A percentile compares a stretch with the other conserved stretches of the same genome.
These are phyloP conservation scores for Psophia crepitans DNA, from an alignment of 2,113 vertebrate species.

Conservation along the genomic window DNA sequence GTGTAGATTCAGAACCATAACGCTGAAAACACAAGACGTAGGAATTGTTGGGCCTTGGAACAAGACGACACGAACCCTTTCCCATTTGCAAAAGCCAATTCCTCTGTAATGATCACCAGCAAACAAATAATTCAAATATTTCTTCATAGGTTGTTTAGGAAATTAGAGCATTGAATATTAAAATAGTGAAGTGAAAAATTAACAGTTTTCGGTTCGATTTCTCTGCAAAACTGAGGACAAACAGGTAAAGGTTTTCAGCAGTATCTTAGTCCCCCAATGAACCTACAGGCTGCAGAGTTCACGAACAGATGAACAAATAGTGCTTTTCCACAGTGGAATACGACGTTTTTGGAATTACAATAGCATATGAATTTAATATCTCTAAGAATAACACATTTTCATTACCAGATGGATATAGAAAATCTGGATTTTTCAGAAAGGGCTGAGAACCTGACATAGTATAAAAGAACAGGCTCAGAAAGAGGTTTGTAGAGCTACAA, in stretches of 20 bases:
- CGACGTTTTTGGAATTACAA: background rate
- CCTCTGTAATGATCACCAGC: background rate
- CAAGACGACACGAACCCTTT: background rate
- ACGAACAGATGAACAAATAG: background rate
- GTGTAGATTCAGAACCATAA: background rate
- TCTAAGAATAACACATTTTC: slow-evolving; percentile 1
- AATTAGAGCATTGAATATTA: background rate
- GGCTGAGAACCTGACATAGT: background rate
- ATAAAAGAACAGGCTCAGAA: background rate
- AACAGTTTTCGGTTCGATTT: background rate
- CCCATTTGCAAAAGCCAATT: background rate
- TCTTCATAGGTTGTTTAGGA: background rate
- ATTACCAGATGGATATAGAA: background rate
- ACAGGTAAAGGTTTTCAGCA: background rate
- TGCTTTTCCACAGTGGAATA: background rate
- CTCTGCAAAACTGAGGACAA: background rate
- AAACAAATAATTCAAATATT: background rate
- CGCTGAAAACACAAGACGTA: background rate
- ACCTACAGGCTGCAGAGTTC: background rate
- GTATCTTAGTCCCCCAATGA: background rate
- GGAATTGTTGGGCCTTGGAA: background rate
- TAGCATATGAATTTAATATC: background rate
- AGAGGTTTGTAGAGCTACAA: background rate
- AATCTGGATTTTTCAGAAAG: background rate
- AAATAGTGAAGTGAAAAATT: background rate